Conservation (phyloP, 2,888 invertebrate species). For the Melinopterus prodromus region DNA sequence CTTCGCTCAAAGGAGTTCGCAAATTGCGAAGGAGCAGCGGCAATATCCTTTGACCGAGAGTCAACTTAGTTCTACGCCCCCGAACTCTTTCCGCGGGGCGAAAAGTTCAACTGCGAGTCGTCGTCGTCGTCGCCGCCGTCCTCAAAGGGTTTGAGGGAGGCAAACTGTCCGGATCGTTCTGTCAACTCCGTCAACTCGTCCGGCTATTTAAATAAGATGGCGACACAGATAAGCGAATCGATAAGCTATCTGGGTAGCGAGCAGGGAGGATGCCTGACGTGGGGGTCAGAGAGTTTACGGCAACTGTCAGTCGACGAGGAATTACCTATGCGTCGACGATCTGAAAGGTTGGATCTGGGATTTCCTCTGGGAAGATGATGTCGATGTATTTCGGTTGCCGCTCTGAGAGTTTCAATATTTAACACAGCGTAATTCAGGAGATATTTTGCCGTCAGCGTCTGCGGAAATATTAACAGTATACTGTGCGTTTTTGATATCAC, state of each 20-base stretch:
- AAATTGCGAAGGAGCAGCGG: constrained; percentile 29
- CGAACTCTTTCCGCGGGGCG: constrained; percentile 4
- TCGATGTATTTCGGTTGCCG: background rate
- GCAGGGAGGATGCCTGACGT: background rate
- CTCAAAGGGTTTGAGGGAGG: background rate
- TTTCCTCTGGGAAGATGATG: background rate
- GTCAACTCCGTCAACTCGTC: constrained; percentile 4
- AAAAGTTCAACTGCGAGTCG: constrained; percentile 7
- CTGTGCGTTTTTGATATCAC: no score
- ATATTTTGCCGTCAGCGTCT: no score
- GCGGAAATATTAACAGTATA: no score
- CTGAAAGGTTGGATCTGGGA: background rate
- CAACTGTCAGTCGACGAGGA: background rate
- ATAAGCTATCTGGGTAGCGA: background rate
- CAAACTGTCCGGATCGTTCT: background rate
- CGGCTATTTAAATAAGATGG: background rate
- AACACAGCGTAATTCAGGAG: background rate
- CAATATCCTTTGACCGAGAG: constrained; percentile 31
- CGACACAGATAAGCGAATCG: background rate
- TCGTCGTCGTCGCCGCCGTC: background rate
- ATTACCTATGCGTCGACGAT: background rate
- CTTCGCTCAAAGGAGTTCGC: constrained; percentile 30
- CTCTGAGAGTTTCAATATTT: background rate
- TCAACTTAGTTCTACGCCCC: background rate
- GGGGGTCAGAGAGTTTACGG: background rate